phyloP scores from a whole-genome alignment of 2,888 invertebrate genomes.

The Megalurothrips usitatus region DNA sequence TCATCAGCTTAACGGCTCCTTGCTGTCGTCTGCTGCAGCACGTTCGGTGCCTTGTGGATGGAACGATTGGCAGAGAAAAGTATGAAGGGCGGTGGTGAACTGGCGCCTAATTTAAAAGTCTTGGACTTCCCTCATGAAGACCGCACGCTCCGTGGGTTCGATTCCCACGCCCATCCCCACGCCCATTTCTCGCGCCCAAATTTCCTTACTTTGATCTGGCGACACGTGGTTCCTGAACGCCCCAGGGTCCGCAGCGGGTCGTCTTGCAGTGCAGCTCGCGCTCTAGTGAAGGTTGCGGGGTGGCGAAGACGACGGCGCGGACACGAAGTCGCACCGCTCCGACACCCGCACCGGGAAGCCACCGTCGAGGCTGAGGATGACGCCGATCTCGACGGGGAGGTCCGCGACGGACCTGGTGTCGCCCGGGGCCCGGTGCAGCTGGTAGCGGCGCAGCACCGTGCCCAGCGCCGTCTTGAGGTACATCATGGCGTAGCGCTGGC shows the following conservation, averaged over 20 bases:
- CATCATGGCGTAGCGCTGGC: slow-evolving; percentile 21
- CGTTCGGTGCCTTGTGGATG: background rate
- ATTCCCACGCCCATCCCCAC: background rate
- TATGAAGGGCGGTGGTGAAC: background rate
- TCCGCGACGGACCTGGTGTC: background rate
- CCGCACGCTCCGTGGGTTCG: no score
- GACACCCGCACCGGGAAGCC: background rate
- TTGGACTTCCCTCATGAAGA: background rate
- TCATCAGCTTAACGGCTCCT: background rate
- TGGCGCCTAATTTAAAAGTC: background rate
- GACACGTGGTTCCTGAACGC: no score
- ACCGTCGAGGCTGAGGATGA: slow-evolving; percentile 7
- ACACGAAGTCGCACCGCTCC: background rate
- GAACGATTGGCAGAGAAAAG: no score
- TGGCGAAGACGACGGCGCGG: background rate
- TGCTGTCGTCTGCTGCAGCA: background rate
- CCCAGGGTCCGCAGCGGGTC: background rate
- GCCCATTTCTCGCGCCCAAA: background rate
- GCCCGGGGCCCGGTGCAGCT: slow-evolving; percentile 1
- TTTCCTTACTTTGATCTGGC: background rate
- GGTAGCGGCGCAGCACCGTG: slow-evolving; percentile 13
- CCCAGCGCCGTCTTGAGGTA: slow-evolving; percentile 19
- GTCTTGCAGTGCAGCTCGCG: background rate
- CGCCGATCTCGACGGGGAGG: slow-evolving; percentile 19
- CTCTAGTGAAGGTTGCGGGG: background rate